Evolutionary conservation across 2,888 invertebrate genomes (phyloP).

Genomic region (Chaitophorus viminalis): DNA sequence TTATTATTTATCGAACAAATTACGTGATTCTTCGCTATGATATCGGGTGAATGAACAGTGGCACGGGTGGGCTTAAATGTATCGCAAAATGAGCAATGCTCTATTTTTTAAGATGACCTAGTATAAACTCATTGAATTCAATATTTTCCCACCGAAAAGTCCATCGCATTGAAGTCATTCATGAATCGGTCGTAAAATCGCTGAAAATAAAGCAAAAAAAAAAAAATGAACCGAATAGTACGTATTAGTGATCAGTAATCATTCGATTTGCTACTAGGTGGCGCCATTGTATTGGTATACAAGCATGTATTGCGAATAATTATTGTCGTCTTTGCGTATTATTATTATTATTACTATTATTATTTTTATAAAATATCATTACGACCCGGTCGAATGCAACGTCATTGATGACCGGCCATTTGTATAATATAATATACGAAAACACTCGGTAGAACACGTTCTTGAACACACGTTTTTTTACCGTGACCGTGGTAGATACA

Average conservation of each 20-base stretch:
- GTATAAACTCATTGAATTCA: too few relatives aligned
- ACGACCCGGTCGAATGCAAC: background rate
- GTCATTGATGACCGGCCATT: conserved; percentile 21
- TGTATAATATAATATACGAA: conserved; percentile 13
- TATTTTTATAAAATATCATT: background rate
- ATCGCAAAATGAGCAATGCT: too few relatives aligned
- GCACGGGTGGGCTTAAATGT: background rate
- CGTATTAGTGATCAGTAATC: too few relatives aligned
- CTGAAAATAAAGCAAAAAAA: too few relatives aligned
- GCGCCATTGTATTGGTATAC: too few relatives aligned
- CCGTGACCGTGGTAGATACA: conserved; percentile 42
- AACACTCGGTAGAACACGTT: conserved; percentile 57
- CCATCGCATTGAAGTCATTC: background rate
- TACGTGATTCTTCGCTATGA: background rate
- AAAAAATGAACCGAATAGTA: too few relatives aligned
- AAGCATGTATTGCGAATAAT: background rate
- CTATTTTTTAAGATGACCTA: too few relatives aligned
- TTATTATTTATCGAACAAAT: background rate
- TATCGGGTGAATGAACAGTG: too few relatives aligned
- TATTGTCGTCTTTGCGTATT: background rate
- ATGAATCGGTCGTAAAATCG: too few relatives aligned
- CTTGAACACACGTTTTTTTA: conserved; percentile 48
- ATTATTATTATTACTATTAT: background rate
- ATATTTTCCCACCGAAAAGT: background rate
- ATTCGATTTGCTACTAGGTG: too few relatives aligned